phyloP scores from a whole-genome alignment of 23 tunicate genomes.

The Botrylloides violaceus region DNA sequence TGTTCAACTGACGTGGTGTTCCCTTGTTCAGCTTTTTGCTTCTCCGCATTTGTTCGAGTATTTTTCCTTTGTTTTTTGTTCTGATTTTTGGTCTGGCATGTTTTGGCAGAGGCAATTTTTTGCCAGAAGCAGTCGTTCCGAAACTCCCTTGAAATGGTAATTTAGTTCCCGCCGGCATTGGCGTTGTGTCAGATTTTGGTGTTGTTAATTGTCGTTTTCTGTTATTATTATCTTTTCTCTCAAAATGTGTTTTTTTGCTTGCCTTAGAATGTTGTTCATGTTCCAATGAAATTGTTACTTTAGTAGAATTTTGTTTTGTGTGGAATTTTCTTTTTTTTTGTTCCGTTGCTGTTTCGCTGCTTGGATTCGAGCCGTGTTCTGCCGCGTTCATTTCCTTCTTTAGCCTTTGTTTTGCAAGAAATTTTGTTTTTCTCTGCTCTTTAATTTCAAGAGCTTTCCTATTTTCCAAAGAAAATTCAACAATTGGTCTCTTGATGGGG shows the following conservation, averaged over 20 bases:
- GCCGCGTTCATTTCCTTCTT: constrained; percentile 12
- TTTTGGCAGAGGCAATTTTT: constrained; percentile 62
- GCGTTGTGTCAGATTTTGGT: not conserved
- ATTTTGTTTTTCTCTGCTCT: constrained; percentile 40
- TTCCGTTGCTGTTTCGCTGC: not conserved
- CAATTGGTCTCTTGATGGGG: constrained; percentile 84
- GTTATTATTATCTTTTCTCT: not conserved
- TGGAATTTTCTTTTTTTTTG: constrained; percentile 1
- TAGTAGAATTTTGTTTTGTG: not conserved
- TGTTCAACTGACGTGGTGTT: too few species aligned
- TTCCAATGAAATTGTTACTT: constrained; percentile 2
- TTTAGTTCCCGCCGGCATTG: constrained; percentile 4
- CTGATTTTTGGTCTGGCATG: constrained; percentile 93
- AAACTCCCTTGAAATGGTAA: constrained; percentile 47
- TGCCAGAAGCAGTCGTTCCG: constrained; percentile 51
- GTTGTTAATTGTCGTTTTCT: not conserved
- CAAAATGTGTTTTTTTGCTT: not conserved
- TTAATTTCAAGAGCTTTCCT: constrained; percentile 52
- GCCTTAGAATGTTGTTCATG: not conserved
- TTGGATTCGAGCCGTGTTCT: not conserved
- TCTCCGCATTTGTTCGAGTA: constrained; percentile 45
- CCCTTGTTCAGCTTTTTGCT: constrained; percentile 80
- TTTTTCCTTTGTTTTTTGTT: constrained; percentile 61
- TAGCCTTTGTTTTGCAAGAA: constrained; percentile 37
- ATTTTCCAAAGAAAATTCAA: constrained; percentile 96